Base-by-base conservation (phyloP, 2,888 invertebrate species). In the Chymomyza fuscimana region DNA sequence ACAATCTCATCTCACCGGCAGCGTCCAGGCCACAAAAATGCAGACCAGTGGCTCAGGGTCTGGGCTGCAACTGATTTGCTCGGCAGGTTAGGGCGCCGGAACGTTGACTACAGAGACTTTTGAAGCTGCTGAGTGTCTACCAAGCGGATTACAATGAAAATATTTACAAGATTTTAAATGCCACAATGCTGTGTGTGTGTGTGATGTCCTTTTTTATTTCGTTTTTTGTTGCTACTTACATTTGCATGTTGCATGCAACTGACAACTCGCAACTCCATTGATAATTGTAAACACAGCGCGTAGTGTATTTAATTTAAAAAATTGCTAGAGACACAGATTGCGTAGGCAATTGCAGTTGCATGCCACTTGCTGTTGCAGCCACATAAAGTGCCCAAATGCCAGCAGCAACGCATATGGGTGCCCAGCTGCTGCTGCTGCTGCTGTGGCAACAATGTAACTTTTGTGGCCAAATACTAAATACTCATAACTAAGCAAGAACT, bases 111-210 rank as follows among this genome's bases (percentile, higher is more conserved):
- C 40, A 3, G 40, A 46, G 29, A 32, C 32, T 32, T 32, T 32
- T 5, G 32, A 6, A 56, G 9, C 22, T 22, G 58, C 58, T 12
- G 25, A 25, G 76, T 82, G 76, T 68, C 78, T 79, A 74, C 78
- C 79, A 87, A 82, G 77, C 79, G 86, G 84, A 86, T 88, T 88
- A 85, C 79, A 79, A 75, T 73, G 72, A 77, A 84, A 83, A 87
- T 87, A 88, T 87, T 87, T 82, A 78, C 81, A 80, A 78, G 84
- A 75, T 73, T 78, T 73, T 77, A 70, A 76, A 80, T 77, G 72
- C 12, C 10, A 12, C 40, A 12, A 10, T 7, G 12, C 64, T 51
- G 25, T 50, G 15, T 16, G 19, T 19, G 40, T 50, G n/a, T 19
- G 63, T 60, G 46, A 63, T 70, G 63, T 74, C 71, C 76, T 72